phyloP scores from a whole-genome alignment of 35 echinoderm and acorn worm species.

The Apostichopus japonicus region DNA sequence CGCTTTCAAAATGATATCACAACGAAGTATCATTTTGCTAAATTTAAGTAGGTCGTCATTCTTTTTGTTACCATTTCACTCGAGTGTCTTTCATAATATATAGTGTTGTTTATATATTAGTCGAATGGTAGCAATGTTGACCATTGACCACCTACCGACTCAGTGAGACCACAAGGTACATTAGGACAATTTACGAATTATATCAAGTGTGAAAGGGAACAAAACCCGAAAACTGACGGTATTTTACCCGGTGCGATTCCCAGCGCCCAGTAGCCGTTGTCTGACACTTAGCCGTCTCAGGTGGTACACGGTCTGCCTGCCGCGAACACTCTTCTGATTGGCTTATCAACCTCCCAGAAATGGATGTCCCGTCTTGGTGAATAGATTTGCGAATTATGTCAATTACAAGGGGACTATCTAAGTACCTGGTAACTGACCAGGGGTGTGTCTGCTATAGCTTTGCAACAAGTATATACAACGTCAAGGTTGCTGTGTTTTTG shows the following conservation, averaged over 20 bases:
- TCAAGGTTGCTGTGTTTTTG: no score
- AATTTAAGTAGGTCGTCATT: no score
- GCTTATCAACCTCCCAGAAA: neutral
- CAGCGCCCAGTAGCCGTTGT: constrained; percentile 39
- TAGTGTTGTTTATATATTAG: no score
- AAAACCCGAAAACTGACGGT: constrained; percentile 23
- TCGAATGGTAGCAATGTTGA: neutral
- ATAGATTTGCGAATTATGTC: constrained; percentile 42
- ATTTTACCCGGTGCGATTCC: constrained; percentile 26
- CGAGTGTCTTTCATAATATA: no score
- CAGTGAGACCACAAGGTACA: constrained; percentile 5
- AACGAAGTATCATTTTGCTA: no score
- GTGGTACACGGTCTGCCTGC: constrained; percentile 2
- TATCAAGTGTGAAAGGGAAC: constrained; percentile 18
- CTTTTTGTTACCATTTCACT: no score
- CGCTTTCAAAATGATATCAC: no score
- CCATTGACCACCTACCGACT: constrained; percentile 11
- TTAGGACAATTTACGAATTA: constrained; percentile 49
- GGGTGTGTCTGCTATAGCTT: neutral
- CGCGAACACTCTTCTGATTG: neutral
- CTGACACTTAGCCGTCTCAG: constrained; percentile 38
- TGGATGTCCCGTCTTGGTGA: constrained; percentile 13
- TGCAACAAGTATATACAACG: neutral
- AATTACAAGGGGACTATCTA: neutral
- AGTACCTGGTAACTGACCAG: neutral